Evolutionary conservation across 2,888 invertebrate genomes (phyloP), one percentile per base, ranked within the genome.

Genomic region (Pachymerium ferrugineum): DNA sequence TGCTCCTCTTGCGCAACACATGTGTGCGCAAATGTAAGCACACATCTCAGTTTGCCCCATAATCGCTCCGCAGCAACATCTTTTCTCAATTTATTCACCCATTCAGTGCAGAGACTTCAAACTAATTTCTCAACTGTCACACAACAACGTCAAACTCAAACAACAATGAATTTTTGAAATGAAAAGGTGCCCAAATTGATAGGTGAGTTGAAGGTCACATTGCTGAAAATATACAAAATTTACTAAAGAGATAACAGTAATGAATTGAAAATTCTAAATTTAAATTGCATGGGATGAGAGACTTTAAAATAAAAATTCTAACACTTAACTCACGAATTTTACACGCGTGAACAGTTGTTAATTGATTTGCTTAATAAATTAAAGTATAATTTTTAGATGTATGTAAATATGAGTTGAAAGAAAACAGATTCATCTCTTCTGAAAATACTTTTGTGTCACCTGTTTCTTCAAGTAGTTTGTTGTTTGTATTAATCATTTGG

Each of bases 191-290:
- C n/a, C n/a, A n/a, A n/a, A n/a, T 3, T 54, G 47, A 54, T 54
- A 54, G 47, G 47, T 54, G 47, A 54, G 47, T 54, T 54, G 47
- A 54, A 54, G 47, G n/a, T n/a, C n/a, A n/a, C n/a, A n/a, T n/a
- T n/a, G n/a, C n/a, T n/a, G n/a, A n/a, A n/a, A n/a, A n/a, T n/a
- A n/a, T n/a, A n/a, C n/a, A n/a, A n/a, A n/a, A n/a, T n/a, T n/a
- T n/a, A n/a, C n/a, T n/a, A n/a, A n/a, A n/a, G n/a, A n/a, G n/a
- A n/a, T n/a, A n/a, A n/a, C n/a, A n/a, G n/a, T n/a, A n/a, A n/a
- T n/a, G n/a, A n/a, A n/a, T n/a, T n/a, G n/a, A n/a, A n/a, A n/a
- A n/a, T n/a, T n/a, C n/a, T n/a, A n/a, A n/a, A n/a, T n/a, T n/a
- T n/a, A n/a, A n/a, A n/a, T n/a, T n/a, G n/a, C n/a, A n/a, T n/a